phyloP scores from a whole-genome alignment of 1,140 invertebrate species.

The Camponotus pennsylvanicus region DNA sequence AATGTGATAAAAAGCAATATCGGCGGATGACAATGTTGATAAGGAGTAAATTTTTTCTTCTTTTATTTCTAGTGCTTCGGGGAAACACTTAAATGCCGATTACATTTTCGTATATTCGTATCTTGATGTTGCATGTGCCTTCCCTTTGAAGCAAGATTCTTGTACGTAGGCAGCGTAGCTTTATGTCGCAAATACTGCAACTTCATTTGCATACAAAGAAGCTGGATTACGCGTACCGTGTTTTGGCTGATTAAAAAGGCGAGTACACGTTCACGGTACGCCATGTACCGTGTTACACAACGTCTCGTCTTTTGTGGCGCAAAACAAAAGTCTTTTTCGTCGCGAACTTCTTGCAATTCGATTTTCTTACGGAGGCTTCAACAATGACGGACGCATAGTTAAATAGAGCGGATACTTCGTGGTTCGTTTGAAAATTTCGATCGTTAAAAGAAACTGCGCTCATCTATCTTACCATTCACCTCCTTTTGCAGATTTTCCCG shows the following conservation, averaged over 20 bases:
- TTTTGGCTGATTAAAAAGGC: slow-evolving; percentile 63
- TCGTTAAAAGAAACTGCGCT: slow-evolving; percentile 70
- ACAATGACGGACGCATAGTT: slow-evolving; percentile 54
- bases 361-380: slow-evolving; percentile 20
- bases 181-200: slow-evolving; percentile 44
- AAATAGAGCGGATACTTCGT: slow-evolving; percentile 75
- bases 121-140: slow-evolving; percentile 46
- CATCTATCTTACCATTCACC: slow-evolving; percentile 60
- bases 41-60: background rate
- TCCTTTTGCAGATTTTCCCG: slow-evolving; percentile 52
- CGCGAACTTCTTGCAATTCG: slow-evolving; percentile 2
- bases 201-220: slow-evolving; percentile 70
- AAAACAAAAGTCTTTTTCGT: background rate
- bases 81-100: slow-evolving; percentile 18
- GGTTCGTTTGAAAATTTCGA: slow-evolving; percentile 77
- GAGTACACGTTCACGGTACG: background rate
- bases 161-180: slow-evolving; percentile 21
- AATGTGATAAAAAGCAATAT: background rate
- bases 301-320: slow-evolving; percentile 1
- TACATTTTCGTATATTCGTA: background rate
- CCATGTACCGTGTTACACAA: slow-evolving; percentile 51
- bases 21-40: background rate
- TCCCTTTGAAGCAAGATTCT: background rate
- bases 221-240: slow-evolving; percentile 43
- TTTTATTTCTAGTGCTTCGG: background rate